Percentiles rank a stretch among this genome's conserved stretches.
Evolutionary conservation across 2,888 invertebrate species (phyloP).

Genomic region (Sminthurides aquaticus): DNA sequence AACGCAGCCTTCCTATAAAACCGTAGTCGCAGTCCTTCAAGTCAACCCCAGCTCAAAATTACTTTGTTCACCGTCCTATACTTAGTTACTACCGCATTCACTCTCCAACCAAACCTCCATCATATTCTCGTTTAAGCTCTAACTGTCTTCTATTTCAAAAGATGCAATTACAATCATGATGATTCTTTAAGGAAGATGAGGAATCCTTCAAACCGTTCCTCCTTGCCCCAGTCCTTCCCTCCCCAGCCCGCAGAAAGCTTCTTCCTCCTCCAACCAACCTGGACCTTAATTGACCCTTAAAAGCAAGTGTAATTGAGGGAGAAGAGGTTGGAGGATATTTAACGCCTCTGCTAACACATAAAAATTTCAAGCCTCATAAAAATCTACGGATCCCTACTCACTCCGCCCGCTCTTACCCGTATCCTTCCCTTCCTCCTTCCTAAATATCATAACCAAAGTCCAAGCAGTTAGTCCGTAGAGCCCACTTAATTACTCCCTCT

Average conservation of each 20-base stretch:
- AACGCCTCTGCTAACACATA: conserved; percentile 42
- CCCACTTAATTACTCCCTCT: neutral
- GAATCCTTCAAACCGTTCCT: no score
- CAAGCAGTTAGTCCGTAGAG: neutral
- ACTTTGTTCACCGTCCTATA: neutral
- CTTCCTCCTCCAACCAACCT: no score
- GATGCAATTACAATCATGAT: no score
- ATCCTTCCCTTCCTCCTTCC: conserved; percentile 11
- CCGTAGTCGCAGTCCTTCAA: no score
- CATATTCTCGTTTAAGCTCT: neutral
- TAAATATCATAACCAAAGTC: no score
- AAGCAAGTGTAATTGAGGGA: conserved; percentile 38
- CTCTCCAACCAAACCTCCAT: neutral
- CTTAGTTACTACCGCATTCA: neutral
- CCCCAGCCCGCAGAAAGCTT: neutral
- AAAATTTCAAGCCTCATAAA: conserved; percentile 38
- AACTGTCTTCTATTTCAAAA: neutral
- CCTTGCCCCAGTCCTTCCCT: no score
- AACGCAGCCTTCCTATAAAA: neutral
- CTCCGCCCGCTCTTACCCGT: neutral
- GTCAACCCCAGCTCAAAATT: neutral
- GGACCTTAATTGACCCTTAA: conserved; percentile 40
- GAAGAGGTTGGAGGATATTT: conserved; percentile 32
- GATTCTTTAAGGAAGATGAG: no score
- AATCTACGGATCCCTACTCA: neutral